Conservation (phyloP, 2,797 vertebrate genomes). For the Xiphophorus birchmanni region DNA sequence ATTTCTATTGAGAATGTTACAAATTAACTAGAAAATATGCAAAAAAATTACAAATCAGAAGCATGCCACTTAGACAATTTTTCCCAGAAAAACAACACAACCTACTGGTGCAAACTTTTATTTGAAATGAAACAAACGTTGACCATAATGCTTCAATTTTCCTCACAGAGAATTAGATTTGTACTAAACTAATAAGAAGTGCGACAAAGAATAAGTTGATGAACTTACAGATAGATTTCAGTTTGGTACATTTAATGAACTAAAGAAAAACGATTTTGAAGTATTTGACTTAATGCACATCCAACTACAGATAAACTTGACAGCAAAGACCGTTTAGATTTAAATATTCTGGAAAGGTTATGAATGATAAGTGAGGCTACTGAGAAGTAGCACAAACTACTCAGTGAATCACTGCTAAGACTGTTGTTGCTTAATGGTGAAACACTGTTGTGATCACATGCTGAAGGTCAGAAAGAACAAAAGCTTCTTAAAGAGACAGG, state of each 20-base stretch:
- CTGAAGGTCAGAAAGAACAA: too few relatives aligned
- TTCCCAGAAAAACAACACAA: not conserved
- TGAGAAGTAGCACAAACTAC: too few relatives aligned
- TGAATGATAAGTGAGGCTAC: not conserved
- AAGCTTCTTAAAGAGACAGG: too few relatives aligned
- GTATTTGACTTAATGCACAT: not conserved
- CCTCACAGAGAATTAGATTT: not conserved
- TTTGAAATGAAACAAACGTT: not conserved
- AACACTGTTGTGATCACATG: too few relatives aligned
- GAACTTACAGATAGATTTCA: not conserved
- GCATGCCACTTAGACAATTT: too few relatives aligned
- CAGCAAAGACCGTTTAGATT: not conserved
- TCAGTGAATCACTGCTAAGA: too few relatives aligned
- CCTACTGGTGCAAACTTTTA: not conserved
- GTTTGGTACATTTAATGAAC: not conserved
- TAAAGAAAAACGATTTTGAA: not conserved
- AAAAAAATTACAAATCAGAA: not conserved
- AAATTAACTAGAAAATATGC: not conserved
- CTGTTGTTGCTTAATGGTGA: too few relatives aligned
- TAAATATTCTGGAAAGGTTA: not conserved
- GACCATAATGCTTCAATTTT: not conserved
- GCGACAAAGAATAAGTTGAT: not conserved
- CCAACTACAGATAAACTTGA: not conserved
- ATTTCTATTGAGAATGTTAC: not conserved
- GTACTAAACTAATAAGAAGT: not conserved